Conservation (phyloP, 1,140 invertebrate species). For the Lysiphlebus fabarum region DNA sequence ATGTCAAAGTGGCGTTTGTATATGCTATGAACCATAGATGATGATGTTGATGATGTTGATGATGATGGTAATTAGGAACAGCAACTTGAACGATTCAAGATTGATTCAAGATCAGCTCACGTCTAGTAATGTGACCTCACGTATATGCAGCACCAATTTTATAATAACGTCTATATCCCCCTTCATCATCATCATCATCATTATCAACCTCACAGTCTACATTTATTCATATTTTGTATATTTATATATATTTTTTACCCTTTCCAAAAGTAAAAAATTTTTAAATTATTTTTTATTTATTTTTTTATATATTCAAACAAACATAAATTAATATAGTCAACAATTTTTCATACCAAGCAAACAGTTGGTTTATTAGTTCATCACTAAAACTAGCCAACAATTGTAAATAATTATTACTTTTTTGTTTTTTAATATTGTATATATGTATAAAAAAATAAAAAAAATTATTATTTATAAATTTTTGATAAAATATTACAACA, state of each 20-base stretch:
- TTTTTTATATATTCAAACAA: too few species aligned
- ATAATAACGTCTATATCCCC: slow-evolving; percentile 41
- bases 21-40: slow-evolving; percentile 7
- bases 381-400: too few species aligned
- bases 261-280: too few species aligned
- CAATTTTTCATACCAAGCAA: too few species aligned
- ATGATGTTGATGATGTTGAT: slow-evolving; percentile 6
- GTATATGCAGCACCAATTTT: slow-evolving; percentile 51
- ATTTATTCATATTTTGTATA: too few species aligned
- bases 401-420: slow-evolving; percentile 3
- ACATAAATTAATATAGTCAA: too few species aligned
- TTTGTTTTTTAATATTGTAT: neutral
- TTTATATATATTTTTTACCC: too few species aligned
- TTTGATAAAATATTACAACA: slow-evolving; percentile 24
- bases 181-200: too few species aligned
- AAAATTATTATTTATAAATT: neutral
- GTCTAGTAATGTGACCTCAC: slow-evolving; percentile 44
- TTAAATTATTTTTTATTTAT: too few species aligned
- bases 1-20: slow-evolving; percentile 23
- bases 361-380: too few species aligned
- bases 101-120: slow-evolving; percentile 43
- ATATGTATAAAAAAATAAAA: neutral
- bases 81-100: slow-evolving; percentile 38
- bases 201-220: too few species aligned
- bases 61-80: slow-evolving; percentile 42